Evolutionary conservation across 2,797 vertebrate species (phyloP), one percentile per base, ranked within the genome.

Genomic region (Halcyon chelicuti): DNA sequence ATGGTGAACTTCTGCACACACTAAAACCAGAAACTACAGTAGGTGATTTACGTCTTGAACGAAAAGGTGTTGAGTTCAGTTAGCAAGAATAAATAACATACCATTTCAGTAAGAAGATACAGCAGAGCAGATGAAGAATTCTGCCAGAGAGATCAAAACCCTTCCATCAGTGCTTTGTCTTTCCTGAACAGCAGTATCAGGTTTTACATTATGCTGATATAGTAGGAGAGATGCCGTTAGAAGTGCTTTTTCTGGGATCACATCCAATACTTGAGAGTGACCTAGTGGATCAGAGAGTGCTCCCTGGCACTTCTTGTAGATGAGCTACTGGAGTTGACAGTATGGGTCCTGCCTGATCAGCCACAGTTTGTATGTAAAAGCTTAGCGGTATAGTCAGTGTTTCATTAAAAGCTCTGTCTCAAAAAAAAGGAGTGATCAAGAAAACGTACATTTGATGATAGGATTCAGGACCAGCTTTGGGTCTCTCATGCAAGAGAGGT

Each of bases 161-260:
- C 14, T 42, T 78, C 73, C 51, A 44, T 81, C 42, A 26, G 51
- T 77, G 21, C 72, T 93, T 94, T 93, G 62, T 58, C 60, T 88
- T 74, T 78, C 70, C 79, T 7, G 2, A 65, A 18, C 42, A 88
- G 49, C 75, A 18, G 16, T 74, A 66, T 23, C 0, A 0, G 14
- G 25, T 52, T 91, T 84, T 82, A 31, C 52, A n/a, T 75, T 62
- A 57, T 2, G 1, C 35, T 91, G 58, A 58, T 58, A 23, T 5
- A 91, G 52, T 47, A 42, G 70, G 65, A 93, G 54, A 80, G 52
- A 28, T 29, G 40, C 23, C 75, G 28, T 75, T 60, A 66, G 58
- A 72, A 88, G 76, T 58, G 66, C 16, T 20, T 68, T 94, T 93
- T 94, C 85, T 90, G 75, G 86, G 81, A 93, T 8, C 9, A 26